Evolutionary conservation across 2,888 invertebrate genomes (phyloP), one percentile per base, ranked within the genome.

Genomic region (Apotomis betuletana): DNA sequence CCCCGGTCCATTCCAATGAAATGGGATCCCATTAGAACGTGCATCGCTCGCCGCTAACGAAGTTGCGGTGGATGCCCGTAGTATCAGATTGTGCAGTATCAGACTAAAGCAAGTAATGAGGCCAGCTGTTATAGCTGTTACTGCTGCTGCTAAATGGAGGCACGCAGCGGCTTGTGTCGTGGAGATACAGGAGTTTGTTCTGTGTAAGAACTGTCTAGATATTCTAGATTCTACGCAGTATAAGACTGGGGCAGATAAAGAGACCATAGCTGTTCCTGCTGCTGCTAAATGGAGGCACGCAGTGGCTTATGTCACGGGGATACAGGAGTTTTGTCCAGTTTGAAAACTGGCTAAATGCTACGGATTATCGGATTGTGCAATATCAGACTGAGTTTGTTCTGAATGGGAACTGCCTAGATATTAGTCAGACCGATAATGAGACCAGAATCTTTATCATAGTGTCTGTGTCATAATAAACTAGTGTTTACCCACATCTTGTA

Each of bases 1-100:
- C 49, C 49, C 49, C 6, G 10, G 9, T 49, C 9, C 10, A 6
- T 38, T 58, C 38, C 58, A 58, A 58, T 58, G 12, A 58, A 58
- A 58, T 58, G n/a, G 38, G 10, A 12, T 12, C 6, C 58, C 58
- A 58, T 58, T 58, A 58, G 38, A 6, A 58, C 38, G n/a, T n/a
- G 6, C 36, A 12, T 36, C 27, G 41, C 6, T 27, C 10, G 58
- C 5, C 41, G 41, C 3, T 58, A 58, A 58, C 58, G 12, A 58
- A 38, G 38, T 38, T 58, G 58, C 58, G 12, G n/a, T 10, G 27
- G 10, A 27, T 57, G 10, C 10, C 49, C 6, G 9, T 10, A 10
- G 49, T 49, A 58, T 38, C 58, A 38, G 38, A 38, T 36, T 10
- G 10, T 10, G 38, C 58, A n/a, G 38, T 58, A 57, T 57, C 5